phyloP scores from a whole-genome alignment of 2,797 vertebrate species.

The Falco cherrug region DNA sequence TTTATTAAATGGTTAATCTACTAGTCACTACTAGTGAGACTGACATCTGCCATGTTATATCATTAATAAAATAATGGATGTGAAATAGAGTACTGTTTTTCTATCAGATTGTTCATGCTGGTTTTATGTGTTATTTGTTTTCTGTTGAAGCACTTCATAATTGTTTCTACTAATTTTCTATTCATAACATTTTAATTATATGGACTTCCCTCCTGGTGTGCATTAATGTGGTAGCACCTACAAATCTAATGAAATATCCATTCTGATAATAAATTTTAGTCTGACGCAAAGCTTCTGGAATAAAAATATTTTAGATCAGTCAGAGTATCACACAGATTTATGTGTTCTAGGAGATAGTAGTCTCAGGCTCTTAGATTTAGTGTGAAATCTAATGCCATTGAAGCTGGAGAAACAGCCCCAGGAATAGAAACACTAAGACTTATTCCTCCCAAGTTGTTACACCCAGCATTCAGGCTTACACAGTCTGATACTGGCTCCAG shows the following conservation, averaged over 20 bases:
- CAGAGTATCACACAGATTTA: not conserved
- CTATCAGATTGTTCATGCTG: not conserved
- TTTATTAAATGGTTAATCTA: not conserved
- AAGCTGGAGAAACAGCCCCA: not conserved
- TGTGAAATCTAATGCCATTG: not conserved
- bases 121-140: not conserved
- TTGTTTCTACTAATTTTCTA: not conserved
- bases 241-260: not conserved
- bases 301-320: not conserved
- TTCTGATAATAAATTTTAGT: not conserved
- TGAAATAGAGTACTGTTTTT: not conserved
- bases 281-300: not conserved
- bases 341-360: not conserved
- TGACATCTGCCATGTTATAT: not conserved
- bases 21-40: not conserved
- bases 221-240: not conserved
- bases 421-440: not conserved
- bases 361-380: not conserved
- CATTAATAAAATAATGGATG: not conserved
- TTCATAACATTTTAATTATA: conserved; percentile 15
- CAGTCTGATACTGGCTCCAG: not conserved
- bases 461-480: not conserved
- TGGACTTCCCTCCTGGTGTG: not conserved
- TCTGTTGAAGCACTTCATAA: not conserved
- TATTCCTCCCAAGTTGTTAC: not conserved